Evolutionary conservation across 2,113 vertebrate species (phyloP), one percentile per base, ranked within the genome.

Genomic region (Cynocephalus volans): DNA sequence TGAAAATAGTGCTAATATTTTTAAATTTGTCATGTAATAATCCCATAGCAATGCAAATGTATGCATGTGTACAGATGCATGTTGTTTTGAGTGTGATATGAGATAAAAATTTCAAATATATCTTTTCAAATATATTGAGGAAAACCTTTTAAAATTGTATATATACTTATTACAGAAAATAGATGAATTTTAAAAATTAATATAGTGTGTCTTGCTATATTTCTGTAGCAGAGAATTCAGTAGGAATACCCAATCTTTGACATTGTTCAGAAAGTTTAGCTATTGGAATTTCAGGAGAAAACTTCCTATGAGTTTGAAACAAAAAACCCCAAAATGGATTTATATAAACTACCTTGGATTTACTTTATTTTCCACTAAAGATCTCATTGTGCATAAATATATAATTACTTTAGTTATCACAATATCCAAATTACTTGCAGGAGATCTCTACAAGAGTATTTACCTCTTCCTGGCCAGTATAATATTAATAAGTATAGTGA

Each of bases 361-460:
- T 58, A 82, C 73, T 93, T 88, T 56, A 94, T 69, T 90, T 76
- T 5, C 58, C 92, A 80, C 18, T 21, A 76, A 82, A 70, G 21
- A 84, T 56, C 33, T 60, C 28, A 28, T 28, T 95, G 28, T 93
- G 11, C 13, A 76, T 79, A 86, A 77, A 93, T 75, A 86, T 41
- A 28, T 82, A 82, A 64, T 93, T 88, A 41, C 62, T 91, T 94
- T 88, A 90, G 73, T 95, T 77, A 86, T 90, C 73, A 95, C 15
- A 69, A 26, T 70, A 72, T 36, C 10, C 5, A 70, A 52, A 79
- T 82, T 97, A 79, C 13, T 83, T 90, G 1, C 48, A 92, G 48
- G 36, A 14, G 33, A 86, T 65, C 13, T 90, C 60, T 93, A 60
- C 3, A 92, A 67, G 64, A 36, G 7, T 54, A 56, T 62, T 87